Conservation (phyloP, 2,113 vertebrate genomes). For the Cyanoderma ruficeps region DNA sequence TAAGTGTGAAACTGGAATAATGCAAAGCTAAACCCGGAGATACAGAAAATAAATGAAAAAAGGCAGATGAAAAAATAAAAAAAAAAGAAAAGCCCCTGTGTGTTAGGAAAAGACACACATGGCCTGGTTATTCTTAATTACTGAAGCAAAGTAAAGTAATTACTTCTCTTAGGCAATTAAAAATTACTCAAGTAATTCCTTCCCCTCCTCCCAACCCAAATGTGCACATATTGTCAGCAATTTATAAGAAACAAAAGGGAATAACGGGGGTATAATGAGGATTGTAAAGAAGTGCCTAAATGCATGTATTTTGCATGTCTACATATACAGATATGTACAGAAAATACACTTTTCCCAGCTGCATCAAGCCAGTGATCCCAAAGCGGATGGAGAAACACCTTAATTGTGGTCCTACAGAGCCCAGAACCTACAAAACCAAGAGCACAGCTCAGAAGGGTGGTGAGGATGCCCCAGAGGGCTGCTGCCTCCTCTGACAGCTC, state of each 20-base stretch:
- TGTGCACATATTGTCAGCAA: conserved; percentile 19
- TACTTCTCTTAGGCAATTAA: conserved; percentile 64
- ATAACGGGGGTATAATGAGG: background rate
- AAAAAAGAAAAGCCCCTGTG: background rate
- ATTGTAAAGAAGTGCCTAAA: background rate
- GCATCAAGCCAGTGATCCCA: background rate
- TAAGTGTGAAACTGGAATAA: background rate
- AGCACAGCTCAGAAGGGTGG: background rate
- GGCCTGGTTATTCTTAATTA: conserved; percentile 63
- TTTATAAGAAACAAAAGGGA: conserved; percentile 39
- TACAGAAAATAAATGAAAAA: background rate
- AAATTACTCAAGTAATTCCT: conserved; percentile 34
- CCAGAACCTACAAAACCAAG: background rate
- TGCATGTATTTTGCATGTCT: background rate
- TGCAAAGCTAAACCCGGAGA: background rate
- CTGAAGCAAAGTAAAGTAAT: conserved; percentile 58
- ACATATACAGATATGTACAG: background rate
- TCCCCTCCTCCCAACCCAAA: conserved; percentile 30
- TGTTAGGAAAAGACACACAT: conserved; percentile 22
- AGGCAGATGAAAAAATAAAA: background rate
- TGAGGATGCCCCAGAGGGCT: background rate
- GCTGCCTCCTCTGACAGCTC: background rate
- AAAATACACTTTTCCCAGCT: background rate
- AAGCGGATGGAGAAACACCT: background rate
- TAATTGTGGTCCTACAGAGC: fast-evolving